A percentile compares a stretch with the other conserved stretches of the same genome.
Conservation (phyloP, 1,140 invertebrate genomes). For the Drosophila neocordata region DNA sequence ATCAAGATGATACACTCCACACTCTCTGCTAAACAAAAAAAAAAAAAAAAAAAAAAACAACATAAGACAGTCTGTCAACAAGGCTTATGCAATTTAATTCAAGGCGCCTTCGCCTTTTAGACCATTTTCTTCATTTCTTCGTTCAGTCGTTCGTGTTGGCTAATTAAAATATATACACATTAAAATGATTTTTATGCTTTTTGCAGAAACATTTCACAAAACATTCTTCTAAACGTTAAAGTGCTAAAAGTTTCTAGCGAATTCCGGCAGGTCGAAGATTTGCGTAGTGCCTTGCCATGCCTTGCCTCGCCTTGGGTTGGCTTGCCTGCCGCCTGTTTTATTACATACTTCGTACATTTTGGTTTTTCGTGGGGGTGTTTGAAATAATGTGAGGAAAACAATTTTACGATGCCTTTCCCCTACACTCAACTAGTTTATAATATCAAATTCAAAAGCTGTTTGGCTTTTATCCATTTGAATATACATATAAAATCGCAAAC, state of each 20-base stretch:
- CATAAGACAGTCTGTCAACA: constrained; percentile 59
- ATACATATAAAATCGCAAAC: neutral
- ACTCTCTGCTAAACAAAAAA: constrained; percentile 23
- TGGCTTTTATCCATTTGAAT: constrained; percentile 56
- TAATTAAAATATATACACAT: constrained; percentile 66
- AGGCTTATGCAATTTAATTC: constrained; percentile 66
- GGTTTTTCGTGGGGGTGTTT: constrained; percentile 31
- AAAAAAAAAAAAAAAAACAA: too few species aligned
- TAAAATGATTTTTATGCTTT: constrained; percentile 47
- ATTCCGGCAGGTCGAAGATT: constrained; percentile 44
- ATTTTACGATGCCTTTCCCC: constrained; percentile 60
- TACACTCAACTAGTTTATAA: constrained; percentile 63
- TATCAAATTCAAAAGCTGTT: constrained; percentile 59
- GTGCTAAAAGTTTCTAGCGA: constrained; percentile 58
- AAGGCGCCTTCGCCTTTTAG: constrained; percentile 35
- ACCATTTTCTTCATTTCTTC: constrained; percentile 18
- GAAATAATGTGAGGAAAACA: constrained; percentile 56
- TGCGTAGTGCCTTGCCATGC: constrained; percentile 50
- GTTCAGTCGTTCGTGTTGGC: constrained; percentile 16
- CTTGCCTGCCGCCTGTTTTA: constrained; percentile 51
- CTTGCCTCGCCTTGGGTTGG: too few species aligned
- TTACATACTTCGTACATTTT: constrained; percentile 51
- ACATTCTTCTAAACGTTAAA: constrained; percentile 40
- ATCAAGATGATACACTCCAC: neutral
- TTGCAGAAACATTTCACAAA: constrained; percentile 18